phyloP scores from a whole-genome alignment of 2,113 vertebrate species.

The Brevimyrus niger region DNA sequence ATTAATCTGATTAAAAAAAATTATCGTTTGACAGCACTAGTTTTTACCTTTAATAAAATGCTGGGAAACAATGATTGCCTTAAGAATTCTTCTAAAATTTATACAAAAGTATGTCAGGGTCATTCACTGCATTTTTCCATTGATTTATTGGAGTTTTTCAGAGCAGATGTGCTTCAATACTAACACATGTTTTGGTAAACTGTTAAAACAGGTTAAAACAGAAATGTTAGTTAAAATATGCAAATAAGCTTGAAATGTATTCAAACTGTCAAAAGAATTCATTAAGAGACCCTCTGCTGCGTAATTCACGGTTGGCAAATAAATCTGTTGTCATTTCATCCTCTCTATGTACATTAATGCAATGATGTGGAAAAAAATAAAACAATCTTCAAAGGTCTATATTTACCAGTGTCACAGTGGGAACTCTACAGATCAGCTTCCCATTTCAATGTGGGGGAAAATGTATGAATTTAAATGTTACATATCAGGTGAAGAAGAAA shows the following conservation, averaged over 20 bases:
- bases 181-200: background rate
- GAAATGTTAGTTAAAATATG: background rate
- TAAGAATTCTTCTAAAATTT: background rate
- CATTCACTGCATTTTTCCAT: background rate
- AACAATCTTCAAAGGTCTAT: background rate
- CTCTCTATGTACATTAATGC: background rate
- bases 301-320: background rate
- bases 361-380: background rate
- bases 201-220: background rate
- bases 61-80: background rate
- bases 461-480: background rate
- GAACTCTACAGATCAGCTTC: background rate
- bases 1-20: too few species aligned
- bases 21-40: too few species aligned
- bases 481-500: background rate
- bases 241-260: background rate
- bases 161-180: background rate
- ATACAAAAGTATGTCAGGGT: background rate
- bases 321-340: background rate
- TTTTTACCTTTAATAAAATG: background rate
- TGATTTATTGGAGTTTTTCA: background rate
- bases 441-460: background rate
- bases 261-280: background rate
- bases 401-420: background rate
- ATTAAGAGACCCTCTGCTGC: background rate